Evolutionary conservation across 1,140 invertebrate species (phyloP).

Genomic region (Atopsyche davidsoni): DNA sequence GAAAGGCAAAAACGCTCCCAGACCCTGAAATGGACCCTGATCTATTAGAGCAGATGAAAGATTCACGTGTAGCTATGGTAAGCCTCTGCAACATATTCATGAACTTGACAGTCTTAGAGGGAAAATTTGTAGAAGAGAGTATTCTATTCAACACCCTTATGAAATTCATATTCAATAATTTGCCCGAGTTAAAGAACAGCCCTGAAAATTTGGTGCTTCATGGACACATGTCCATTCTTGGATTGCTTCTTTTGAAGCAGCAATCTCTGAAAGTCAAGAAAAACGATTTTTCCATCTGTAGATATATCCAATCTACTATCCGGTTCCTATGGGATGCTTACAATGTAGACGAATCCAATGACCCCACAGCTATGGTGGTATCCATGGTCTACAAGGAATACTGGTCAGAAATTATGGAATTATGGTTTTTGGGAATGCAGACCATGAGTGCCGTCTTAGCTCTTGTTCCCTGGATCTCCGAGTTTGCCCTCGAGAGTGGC

Average conservation of each 20-base stretch:
- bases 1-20: constrained; percentile 65
- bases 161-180: constrained; percentile 79
- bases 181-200: constrained; percentile 79
- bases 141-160: constrained; percentile 69
- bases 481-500: constrained; percentile 86
- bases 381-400: constrained; percentile 78
- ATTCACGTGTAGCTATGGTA: constrained; percentile 74
- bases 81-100: constrained; percentile 87
- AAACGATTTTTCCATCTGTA: constrained; percentile 79
- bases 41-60: constrained; percentile 72
- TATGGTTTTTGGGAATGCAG: constrained; percentile 93
- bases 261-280: constrained; percentile 74
- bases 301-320: constrained; percentile 82
- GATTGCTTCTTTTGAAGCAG: constrained; percentile 76
- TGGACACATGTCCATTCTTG: constrained; percentile 77
- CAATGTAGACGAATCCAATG: constrained; percentile 78
- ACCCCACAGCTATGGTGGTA: constrained; percentile 72
- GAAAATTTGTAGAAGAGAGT: constrained; percentile 71
- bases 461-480: constrained; percentile 79
- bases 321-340: constrained; percentile 90
- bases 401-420: constrained; percentile 83
- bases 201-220: constrained; percentile 77
- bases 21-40: constrained; percentile 66
- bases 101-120: constrained; percentile 85
- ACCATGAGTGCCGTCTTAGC: constrained; percentile 75